Conservation (phyloP, 92 coral and sea anemone species). For the Porites cylindrica region DNA sequence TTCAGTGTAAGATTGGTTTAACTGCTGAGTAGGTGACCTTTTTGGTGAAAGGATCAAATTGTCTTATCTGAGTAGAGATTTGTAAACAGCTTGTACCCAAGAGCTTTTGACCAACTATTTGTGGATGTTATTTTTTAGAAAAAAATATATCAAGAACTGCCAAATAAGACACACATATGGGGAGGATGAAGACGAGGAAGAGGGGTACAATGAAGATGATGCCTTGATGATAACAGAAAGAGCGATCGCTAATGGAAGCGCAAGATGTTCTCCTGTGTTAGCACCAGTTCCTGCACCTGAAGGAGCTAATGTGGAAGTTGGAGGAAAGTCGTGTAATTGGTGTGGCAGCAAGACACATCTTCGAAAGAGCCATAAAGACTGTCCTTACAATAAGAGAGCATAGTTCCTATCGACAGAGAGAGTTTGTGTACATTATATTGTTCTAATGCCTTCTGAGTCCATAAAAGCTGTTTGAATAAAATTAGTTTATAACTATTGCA, state of each 20-base stretch:
- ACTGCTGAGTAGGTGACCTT: too few relatives aligned
- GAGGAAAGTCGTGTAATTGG: slow-evolving; percentile 61
- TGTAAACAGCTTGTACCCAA: too few relatives aligned
- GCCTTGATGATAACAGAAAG: not conserved
- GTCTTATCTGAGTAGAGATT: too few relatives aligned
- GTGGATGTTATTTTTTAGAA: not conserved
- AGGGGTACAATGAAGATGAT: not conserved
- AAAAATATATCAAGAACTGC: not conserved
- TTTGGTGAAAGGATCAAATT: too few relatives aligned
- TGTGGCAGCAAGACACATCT: slow-evolving; percentile 52
- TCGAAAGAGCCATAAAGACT: slow-evolving; percentile 61
- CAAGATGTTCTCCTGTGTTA: not conserved
- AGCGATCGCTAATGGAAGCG: not conserved
- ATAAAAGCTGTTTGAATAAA: too few relatives aligned
- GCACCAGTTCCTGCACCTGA: slow-evolving; percentile 6
- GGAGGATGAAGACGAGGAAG: not conserved
- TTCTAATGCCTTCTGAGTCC: too few relatives aligned
- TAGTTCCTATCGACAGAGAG: not conserved
- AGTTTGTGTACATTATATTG: too few relatives aligned
- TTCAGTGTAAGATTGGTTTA: too few relatives aligned
- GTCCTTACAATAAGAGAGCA: slow-evolving; percentile 31
- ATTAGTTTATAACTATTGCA: too few relatives aligned
- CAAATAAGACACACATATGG: slow-evolving; percentile 7
- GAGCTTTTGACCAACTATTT: too few relatives aligned
- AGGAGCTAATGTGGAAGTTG: slow-evolving; percentile 23